Base-by-base conservation (phyloP, 1,140 invertebrate genomes). In the Anastrepha obliqua region DNA sequence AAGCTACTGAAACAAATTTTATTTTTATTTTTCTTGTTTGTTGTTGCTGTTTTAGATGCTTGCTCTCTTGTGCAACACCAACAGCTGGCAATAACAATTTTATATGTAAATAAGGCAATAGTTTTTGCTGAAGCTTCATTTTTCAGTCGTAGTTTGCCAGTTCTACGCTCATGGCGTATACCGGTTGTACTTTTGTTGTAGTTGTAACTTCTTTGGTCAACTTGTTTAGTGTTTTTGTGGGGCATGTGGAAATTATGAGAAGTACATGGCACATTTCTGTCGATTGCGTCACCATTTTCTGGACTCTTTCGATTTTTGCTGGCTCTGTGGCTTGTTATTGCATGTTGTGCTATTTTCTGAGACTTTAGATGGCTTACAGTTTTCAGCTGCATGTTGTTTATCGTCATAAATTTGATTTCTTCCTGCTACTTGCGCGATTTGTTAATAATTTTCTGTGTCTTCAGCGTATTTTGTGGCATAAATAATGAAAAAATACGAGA, bases 401-500 rank as follows among this genome's bases (percentile, higher is more conserved):
- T 17, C 47, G 70, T 17, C 70, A 74, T 15, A 74, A 74, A 74
- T 47, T 74, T 74, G 17, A 74, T 74, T 74, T 47, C 70, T 47
- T 51, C 13, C 44, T 42, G 5, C 17, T 47, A 1, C 17, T 47
- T 74, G 15, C 15, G 0, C 15, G 11, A 15, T 62, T 17, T 47
- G 65, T 29, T 2, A 42, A 62, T 62, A 62, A 17, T 13, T 62
- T 62, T 17, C 60, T 15, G 42, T 67, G 65, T 7, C 65, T 47
- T 74, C 42, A 74, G 11, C 15, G 11, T 7, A 74, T 51, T 47
- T 1, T 47, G 17, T n/a, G 44, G 0, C 42, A 17, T 15, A 17
- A 29, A 29, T 29, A 29, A 29, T 0, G 29, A 29, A 29, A 0
- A 29, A 29, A 29, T 29, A 29, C 29, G 29, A 13, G 13, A 6